Conservation (phyloP, 2,888 invertebrate species). For the Himalopsyche kuldschensis region DNA sequence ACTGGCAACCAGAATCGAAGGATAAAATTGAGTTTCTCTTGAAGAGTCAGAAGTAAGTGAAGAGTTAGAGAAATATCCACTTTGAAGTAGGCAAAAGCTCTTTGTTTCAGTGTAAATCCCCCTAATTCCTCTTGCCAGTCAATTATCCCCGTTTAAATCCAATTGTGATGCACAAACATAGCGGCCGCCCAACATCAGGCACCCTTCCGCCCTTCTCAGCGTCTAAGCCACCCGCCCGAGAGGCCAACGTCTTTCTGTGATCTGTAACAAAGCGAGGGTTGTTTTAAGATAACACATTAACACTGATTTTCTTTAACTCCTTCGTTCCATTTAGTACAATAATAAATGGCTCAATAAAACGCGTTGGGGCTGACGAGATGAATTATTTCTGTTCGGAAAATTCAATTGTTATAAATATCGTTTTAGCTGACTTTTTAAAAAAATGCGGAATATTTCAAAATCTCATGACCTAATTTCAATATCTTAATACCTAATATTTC, state of each 20-base stretch:
- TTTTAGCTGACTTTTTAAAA: no score
- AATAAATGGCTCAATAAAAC: conserved; percentile 23
- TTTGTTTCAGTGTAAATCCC: conserved; percentile 40
- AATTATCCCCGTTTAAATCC: conserved; percentile 41
- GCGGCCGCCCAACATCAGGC: conserved; percentile 6
- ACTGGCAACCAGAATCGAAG: no score
- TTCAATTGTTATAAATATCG: neutral
- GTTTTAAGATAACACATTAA: conserved; percentile 37
- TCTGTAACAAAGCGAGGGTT: conserved; percentile 37
- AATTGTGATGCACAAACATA: conserved; percentile 40
- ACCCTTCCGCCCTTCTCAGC: conserved; percentile 4
- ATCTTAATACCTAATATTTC: no score
- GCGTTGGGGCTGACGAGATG: neutral
- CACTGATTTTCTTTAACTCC: conserved; percentile 37
- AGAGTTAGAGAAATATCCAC: conserved; percentile 29
- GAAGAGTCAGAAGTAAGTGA: neutral
- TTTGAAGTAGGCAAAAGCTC: conserved; percentile 38
- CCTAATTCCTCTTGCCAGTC: conserved; percentile 40
- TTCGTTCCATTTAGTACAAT: conserved; percentile 33
- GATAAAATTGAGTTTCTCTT: neutral
- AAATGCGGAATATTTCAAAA: no score
- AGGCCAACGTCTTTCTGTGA: conserved; percentile 32
- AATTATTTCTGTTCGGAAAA: neutral
- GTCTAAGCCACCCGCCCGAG: conserved; percentile 6
- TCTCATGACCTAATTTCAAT: no score